A percentile compares a stretch with the other conserved stretches of the same genome.
Conservation (phyloP, 2,113 vertebrate genomes). For the Entosphenus tridentatus region DNA sequence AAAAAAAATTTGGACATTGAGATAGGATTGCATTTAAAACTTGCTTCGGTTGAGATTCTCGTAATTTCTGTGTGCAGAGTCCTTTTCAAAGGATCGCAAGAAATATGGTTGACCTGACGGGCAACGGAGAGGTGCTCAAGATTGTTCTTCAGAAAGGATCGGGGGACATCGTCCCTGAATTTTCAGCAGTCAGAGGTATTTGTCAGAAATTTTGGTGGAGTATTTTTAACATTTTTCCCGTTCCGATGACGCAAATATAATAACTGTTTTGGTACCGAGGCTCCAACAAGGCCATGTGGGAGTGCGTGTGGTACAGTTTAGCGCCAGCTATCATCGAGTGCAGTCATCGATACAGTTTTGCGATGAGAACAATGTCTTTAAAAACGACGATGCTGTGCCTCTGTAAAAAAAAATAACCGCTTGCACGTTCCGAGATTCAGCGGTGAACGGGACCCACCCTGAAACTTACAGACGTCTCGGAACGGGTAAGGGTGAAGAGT, state of each 20-base stretch:
- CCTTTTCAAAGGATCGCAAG: constrained; percentile 1
- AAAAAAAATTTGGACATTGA: too few relatives aligned
- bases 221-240: background rate
- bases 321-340: too few relatives aligned
- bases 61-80: background rate
- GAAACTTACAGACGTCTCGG: too few relatives aligned
- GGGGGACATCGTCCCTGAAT: background rate
- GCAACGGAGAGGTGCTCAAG: background rate
- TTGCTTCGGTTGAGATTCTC: background rate
- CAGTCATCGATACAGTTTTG: too few relatives aligned
- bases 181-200: background rate
- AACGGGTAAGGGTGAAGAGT: too few relatives aligned
- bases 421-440: too few relatives aligned
- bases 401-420: too few relatives aligned
- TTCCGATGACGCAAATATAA: background rate
- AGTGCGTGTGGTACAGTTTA: background rate
- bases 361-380: too few relatives aligned
- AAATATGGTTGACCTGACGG: constrained; percentile 4
- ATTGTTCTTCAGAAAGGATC: background rate
- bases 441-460: too few relatives aligned
- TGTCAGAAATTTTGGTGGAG: background rate
- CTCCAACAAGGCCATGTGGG: background rate
- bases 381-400: too few relatives aligned
- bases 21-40: too few relatives aligned
- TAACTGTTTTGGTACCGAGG: background rate